phyloP scores from a whole-genome alignment of 2,888 invertebrate genomes.

The Matsumyia berberina region DNA sequence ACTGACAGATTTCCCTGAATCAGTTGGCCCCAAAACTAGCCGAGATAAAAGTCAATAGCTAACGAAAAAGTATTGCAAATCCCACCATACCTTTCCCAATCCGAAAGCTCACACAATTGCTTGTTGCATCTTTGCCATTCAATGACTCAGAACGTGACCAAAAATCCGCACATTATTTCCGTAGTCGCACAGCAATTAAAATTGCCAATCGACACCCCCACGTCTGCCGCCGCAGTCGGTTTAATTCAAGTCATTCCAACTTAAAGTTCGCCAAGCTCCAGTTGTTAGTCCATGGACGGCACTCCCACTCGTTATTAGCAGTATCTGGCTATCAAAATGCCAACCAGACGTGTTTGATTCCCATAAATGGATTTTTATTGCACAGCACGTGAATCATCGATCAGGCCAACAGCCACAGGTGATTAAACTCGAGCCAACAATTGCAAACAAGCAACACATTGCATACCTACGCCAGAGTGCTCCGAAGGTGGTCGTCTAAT shows the following conservation, averaged over 20 bases:
- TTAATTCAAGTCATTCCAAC: neutral
- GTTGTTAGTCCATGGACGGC: constrained; percentile 12
- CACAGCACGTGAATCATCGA: constrained; percentile 61
- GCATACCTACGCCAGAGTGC: constrained; percentile 1
- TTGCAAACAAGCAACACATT: constrained; percentile 44
- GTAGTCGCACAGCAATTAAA: constrained; percentile 5
- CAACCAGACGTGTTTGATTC: constrained; percentile 55
- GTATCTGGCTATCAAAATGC: constrained; percentile 43
- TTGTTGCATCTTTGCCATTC: neutral
- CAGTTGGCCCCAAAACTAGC: too few species aligned
- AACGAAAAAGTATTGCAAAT: too few species aligned
- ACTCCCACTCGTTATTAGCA: constrained; percentile 44
- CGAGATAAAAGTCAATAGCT: too few species aligned
- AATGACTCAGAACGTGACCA: constrained; percentile 39
- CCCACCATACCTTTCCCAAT: neutral
- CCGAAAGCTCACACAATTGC: neutral
- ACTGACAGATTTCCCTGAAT: too few species aligned
- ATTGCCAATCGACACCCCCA: constrained; percentile 31
- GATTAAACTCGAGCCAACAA: constrained; percentile 62
- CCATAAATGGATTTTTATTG: constrained; percentile 59
- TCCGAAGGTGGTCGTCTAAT: constrained; percentile 67
- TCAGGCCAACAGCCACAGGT: constrained; percentile 61
- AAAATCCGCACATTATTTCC: constrained; percentile 9
- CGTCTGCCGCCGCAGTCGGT: neutral
- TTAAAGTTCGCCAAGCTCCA: constrained; percentile 22